Base-by-base conservation (phyloP, 2,113 vertebrate genomes). In the Nansenia antarctica region DNA sequence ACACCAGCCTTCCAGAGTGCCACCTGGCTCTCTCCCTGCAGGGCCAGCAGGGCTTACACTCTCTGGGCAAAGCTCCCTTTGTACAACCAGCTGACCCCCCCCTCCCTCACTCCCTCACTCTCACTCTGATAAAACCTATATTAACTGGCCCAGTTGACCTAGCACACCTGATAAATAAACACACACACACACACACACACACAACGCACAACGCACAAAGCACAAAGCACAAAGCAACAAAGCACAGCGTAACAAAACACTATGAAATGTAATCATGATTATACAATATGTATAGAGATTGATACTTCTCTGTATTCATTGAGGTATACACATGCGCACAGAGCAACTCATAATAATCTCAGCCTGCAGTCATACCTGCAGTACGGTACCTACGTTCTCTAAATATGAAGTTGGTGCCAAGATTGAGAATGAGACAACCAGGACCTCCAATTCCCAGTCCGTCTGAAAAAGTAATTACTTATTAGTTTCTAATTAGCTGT, bases 111-210 rank as follows among this genome's bases (percentile, higher is more conserved):
- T 65, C 68, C 68, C 64, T 66, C 69, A 62, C 15, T 35, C 47
- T 71, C 66, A 66, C 65, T 77, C 45, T 54, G 87, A 89, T 89
- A 90, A 90, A 85, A 83, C 72, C 73, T 76, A 85, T 89, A 90
- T 89, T 89, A 90, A 88, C 87, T 89, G 85, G 84, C 82, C 81
- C 80, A 80, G 81, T 88, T 88, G 87, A 88, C 87, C 87, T 84
- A 77, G 74, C n/a, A 84, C 83, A 84, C 68, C 78, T 76, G 85
- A 88, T 88, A 89, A 86, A 89, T 12, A 37, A 5, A 29, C 26
- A 32, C 27, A 31, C 29, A 32, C 14, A 22, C 58, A 60, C 29
- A 35, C 30, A 2, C n/a, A 34, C 27, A 22, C 57, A 59, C 57
- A 14, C 55, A 7, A 14, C 49, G 67, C 74, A 73, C 75, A n/a